Conservation (phyloP, 2,888 invertebrate genomes). For the Teleogryllus oceanicus region DNA sequence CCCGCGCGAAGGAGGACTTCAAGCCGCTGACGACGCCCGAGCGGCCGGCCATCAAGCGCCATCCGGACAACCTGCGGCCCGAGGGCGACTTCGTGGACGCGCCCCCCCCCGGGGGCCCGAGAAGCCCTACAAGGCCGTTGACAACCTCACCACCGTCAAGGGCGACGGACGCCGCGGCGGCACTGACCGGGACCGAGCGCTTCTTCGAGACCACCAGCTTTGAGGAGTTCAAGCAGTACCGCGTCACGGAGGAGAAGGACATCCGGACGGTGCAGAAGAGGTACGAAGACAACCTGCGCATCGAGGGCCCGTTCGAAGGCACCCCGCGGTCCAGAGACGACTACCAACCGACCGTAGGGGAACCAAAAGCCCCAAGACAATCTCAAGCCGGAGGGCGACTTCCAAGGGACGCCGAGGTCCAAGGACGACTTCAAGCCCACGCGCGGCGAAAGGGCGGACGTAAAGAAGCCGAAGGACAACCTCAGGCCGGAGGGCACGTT, state of each 20-base stretch:
- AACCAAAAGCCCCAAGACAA: slow-evolving; percentile 52
- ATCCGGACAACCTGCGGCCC: slow-evolving; percentile 38
- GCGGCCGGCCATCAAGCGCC: slow-evolving; percentile 29
- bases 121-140: slow-evolving; percentile 40
- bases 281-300: slow-evolving; percentile 39
- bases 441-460: slow-evolving; percentile 36
- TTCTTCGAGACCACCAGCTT: slow-evolving; percentile 61
- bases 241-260: slow-evolving; percentile 12
- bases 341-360: slow-evolving; percentile 51
- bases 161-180: no score
- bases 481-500: slow-evolving; percentile 53
- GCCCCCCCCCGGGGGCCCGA: slow-evolving; percentile 39
- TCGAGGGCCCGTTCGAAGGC: slow-evolving; percentile 51
- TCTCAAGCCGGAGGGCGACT: slow-evolving; percentile 33
- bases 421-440: slow-evolving; percentile 31
- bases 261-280: slow-evolving; percentile 28
- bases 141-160: slow-evolving; percentile 39
- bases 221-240: slow-evolving; percentile 50
- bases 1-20: slow-evolving; percentile 46
- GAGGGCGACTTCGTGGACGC: slow-evolving; percentile 39
- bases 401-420: slow-evolving; percentile 34
- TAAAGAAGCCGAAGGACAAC: slow-evolving; percentile 48
- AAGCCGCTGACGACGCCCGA: slow-evolving; percentile 35
- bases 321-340: slow-evolving; percentile 55
- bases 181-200: no score